phyloP scores from a whole-genome alignment of 2,113 vertebrate species.

The cattle (Bos taurus) region DNA sequence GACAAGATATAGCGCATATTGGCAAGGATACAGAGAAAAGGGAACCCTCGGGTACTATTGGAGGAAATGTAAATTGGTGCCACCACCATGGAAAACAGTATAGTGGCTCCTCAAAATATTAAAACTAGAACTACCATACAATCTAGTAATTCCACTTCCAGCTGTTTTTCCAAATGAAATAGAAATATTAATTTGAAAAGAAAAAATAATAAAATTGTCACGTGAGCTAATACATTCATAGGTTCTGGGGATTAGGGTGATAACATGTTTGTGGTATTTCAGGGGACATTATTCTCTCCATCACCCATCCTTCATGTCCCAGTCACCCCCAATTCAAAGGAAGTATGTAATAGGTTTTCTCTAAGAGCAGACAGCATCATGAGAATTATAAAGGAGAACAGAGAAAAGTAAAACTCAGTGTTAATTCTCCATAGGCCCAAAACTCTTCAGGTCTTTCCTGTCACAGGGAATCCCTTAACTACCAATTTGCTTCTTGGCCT shows the following conservation, averaged over 20 bases:
- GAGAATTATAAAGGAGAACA: background rate
- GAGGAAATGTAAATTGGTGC: background rate
- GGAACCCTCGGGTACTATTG: background rate
- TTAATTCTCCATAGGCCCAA: background rate
- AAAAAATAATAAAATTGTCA: background rate
- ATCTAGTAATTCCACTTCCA: background rate
- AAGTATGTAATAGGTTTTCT: background rate
- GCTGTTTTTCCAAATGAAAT: background rate
- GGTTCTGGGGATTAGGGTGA: background rate
- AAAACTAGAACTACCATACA: background rate
- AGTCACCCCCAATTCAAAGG: background rate
- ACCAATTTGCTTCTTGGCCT: background rate
- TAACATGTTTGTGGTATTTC: background rate
- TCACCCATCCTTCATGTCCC: background rate
- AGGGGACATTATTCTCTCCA: background rate
- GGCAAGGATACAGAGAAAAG: background rate
- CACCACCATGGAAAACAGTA: background rate
- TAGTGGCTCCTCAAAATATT: background rate
- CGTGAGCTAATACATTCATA: background rate
- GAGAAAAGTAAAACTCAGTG: background rate
- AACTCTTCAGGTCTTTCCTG: background rate
- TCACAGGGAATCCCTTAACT: background rate
- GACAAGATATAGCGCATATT: background rate
- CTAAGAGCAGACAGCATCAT: background rate
- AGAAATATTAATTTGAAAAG: background rate